Conservation (phyloP, 1,140 invertebrate species). For the Drosophila orosa region DNA sequence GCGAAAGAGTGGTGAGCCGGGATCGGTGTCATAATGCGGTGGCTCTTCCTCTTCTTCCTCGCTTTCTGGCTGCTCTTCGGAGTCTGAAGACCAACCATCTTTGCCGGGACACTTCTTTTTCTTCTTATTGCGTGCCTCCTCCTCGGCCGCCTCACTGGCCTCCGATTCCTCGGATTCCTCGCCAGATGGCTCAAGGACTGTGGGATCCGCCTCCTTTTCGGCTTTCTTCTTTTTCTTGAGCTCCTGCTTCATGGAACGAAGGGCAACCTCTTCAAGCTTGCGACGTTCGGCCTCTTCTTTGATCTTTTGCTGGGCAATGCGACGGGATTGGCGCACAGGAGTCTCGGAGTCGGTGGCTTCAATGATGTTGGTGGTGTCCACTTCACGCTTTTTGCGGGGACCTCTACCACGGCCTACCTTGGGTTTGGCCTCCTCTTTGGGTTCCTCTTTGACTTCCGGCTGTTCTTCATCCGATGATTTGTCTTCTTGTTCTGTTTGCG, state of each 20-base stretch:
- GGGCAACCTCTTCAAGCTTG: constrained; percentile 88
- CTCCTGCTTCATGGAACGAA: constrained; percentile 87
- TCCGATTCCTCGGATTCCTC: constrained; percentile 78
- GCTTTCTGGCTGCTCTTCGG: constrained; percentile 86
- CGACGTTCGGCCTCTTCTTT: constrained; percentile 91
- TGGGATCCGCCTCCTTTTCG: constrained; percentile 76
- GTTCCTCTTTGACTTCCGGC: constrained; percentile 20
- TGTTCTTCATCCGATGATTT: not conserved
- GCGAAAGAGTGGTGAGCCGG: constrained; percentile 88
- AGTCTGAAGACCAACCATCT: constrained; percentile 89
- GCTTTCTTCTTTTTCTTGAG: constrained; percentile 87
- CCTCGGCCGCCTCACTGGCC: constrained; percentile 85
- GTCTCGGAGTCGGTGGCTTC: constrained; percentile 80
- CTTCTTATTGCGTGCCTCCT: constrained; percentile 84
- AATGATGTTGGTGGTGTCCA: constrained; percentile 84
- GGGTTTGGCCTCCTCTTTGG: constrained; percentile 17
- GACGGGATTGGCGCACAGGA: constrained; percentile 89
- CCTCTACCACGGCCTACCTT: constrained; percentile 68
- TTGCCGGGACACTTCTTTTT: constrained; percentile 87
- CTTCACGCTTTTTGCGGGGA: constrained; percentile 85
- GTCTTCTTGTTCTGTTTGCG: not conserved
- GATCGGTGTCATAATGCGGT: constrained; percentile 86
- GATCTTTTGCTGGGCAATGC: constrained; percentile 94
- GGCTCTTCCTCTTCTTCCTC: constrained; percentile 87
- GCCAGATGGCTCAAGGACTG: constrained; percentile 83